Base-by-base conservation (phyloP, 2,888 invertebrate genomes). In the Xylota sylvarum region DNA sequence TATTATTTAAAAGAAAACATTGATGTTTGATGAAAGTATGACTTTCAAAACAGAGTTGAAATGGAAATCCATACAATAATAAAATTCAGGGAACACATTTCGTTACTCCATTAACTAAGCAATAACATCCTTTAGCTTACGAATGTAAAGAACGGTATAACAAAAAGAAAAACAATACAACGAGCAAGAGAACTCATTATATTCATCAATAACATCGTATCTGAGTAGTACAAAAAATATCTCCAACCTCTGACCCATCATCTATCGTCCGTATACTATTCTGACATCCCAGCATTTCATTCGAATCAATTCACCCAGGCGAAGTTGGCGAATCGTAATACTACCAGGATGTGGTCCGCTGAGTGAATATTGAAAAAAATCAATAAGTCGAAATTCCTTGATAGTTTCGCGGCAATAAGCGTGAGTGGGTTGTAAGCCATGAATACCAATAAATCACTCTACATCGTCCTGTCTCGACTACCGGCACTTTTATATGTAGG, bases 361-460 rank as follows among this genome's bases (percentile, higher is more conserved):
- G 43, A 32, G 6, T 9, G 17, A 23, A 40, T 19, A 17, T 32
- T 43, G 46, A 17, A 43, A 65, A 67, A 6, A 35, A 56, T 3
- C 76, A 67, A 76, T 67, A 76, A 67, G 56, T 67, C 48, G 37
- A 58, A 67, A 67, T 76, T 48, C 17, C 35, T 69, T n/a, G n/a
- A n/a, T n/a, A n/a, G n/a, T n/a, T n/a, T n/a, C 32, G 60, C 40
- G 27, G 52, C 60, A 46, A 32, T 32, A 35, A 65, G 32, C 10
- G 32, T 46, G 30, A 40, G 46, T 30, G 58, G 65, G 10, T 19
- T 52, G 30, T 37, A 58, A 40, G 7, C 4, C 77, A 77, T 69
- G 69, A 77, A 69, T 77, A 32, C 40, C 58, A 69, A 77, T 77
- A 77, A 77, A 77, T 77, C 77, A 77, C 50, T 77, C 32, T 23